A percentile compares a stretch with the other conserved stretches of the same genome.
Conservation (phyloP, 2,797 vertebrate genomes). For the Adrianichthys oophorus region DNA sequence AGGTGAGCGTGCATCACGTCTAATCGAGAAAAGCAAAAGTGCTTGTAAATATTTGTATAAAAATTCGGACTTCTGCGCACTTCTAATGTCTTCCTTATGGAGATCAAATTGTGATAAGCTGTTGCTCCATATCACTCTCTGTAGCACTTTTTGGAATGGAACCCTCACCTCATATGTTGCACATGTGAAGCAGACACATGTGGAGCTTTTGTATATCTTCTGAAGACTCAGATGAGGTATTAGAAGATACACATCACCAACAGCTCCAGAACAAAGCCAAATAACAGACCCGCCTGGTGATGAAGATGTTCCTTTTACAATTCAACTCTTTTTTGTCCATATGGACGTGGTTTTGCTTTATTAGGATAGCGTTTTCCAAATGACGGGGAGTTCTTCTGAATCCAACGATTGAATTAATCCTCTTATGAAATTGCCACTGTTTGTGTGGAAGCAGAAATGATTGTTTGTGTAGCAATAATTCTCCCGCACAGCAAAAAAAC, state of each 20-base stretch:
- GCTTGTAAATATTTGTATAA: neutral
- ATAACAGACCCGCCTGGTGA: neutral
- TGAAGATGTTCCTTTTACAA: constrained; percentile 8
- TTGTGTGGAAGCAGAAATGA: neutral
- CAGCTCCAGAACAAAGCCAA: constrained; percentile 9
- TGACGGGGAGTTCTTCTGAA: neutral
- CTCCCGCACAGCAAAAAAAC: neutral
- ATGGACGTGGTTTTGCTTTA: constrained; percentile 13
- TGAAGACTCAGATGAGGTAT: constrained; percentile 13
- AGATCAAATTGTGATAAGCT: constrained; percentile 1
- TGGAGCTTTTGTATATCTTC: constrained; percentile 8
- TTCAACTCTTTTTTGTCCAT: constrained; percentile 3
- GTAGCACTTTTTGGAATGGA: neutral
- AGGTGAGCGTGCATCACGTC: constrained; percentile 77
- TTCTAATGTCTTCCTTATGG: neutral
- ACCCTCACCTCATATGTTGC: constrained; percentile 10
- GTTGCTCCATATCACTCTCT: too few species aligned
- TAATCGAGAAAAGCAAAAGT: neutral
- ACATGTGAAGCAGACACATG: constrained; percentile 6
- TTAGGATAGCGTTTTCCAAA: neutral
- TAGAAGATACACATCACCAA: constrained; percentile 11
- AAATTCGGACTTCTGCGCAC: neutral
- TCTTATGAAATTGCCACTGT: neutral
- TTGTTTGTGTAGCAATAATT: neutral
- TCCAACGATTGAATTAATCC: neutral